Percentiles rank a stretch among this genome's conserved stretches.
Evolutionary conservation across 1,140 invertebrate species (phyloP).

Genomic region (Phocides pigmalion): DNA sequence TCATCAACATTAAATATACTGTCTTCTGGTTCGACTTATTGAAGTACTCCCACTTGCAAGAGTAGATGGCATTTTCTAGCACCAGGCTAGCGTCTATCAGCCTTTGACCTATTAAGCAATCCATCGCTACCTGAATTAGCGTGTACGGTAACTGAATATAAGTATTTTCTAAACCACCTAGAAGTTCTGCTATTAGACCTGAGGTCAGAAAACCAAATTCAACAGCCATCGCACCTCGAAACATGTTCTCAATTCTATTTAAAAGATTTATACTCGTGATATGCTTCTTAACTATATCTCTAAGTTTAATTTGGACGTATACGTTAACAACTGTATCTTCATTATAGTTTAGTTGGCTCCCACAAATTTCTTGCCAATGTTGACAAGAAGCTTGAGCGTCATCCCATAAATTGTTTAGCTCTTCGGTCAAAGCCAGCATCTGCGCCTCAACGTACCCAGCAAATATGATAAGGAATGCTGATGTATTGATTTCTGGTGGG

Average conservation of each 20-base stretch:
- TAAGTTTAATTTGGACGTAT: slow-evolving; percentile 37
- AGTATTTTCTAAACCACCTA: slow-evolving; percentile 61
- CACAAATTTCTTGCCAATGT: not conserved
- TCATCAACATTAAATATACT: slow-evolving; percentile 49
- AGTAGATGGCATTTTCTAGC: slow-evolving; percentile 44
- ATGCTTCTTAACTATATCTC: slow-evolving; percentile 44
- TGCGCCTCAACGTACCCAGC: slow-evolving; percentile 58
- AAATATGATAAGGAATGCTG: slow-evolving; percentile 48
- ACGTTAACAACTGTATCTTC: slow-evolving; percentile 33
- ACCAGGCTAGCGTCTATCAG: slow-evolving; percentile 51
- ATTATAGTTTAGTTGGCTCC: slow-evolving; percentile 13
- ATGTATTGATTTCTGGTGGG: slow-evolving; percentile 30
- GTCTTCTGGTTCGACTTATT: slow-evolving; percentile 48
- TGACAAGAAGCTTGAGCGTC: slow-evolving; percentile 43
- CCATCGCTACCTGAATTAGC: slow-evolving; percentile 49
- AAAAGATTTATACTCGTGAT: slow-evolving; percentile 42
- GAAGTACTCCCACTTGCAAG: slow-evolving; percentile 59
- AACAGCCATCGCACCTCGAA: slow-evolving; percentile 38
- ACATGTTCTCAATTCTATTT: slow-evolving; percentile 40
- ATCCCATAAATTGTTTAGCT: slow-evolving; percentile 50
- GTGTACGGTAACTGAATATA: slow-evolving; percentile 55
- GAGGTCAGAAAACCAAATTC: slow-evolving; percentile 46
- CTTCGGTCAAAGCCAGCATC: slow-evolving; percentile 51
- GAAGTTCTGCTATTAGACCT: slow-evolving; percentile 51
- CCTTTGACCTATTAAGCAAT: slow-evolving; percentile 58